Conservation (phyloP, 2,113 vertebrate genomes). For the Varanus salvator region DNA sequence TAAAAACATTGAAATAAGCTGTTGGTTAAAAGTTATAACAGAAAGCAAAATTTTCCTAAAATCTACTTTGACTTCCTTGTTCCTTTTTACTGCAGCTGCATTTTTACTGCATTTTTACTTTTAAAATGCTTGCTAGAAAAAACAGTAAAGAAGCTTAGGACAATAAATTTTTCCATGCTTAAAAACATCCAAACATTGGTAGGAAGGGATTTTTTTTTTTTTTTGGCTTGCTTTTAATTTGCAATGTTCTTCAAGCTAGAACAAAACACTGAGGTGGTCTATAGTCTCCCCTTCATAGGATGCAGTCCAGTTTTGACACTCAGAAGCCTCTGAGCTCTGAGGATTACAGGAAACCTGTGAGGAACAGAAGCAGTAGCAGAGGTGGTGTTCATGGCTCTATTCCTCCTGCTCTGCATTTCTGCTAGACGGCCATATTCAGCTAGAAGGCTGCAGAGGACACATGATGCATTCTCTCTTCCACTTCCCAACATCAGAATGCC, state of each 20-base stretch:
- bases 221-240: slow-evolving; percentile 10
- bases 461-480: too few relatives aligned
- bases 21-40: not conserved
- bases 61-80: not conserved
- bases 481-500: too few relatives aligned
- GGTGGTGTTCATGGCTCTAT: too few relatives aligned
- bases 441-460: too few relatives aligned
- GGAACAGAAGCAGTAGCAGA: too few relatives aligned
- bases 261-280: not conserved
- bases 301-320: too few relatives aligned
- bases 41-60: too few relatives aligned
- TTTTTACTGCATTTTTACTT: too few relatives aligned
- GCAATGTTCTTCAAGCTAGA: not conserved
- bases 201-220: not conserved
- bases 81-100: not conserved
- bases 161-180: not conserved
- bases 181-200: not conserved
- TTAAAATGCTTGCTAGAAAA: not conserved
- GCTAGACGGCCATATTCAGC: too few relatives aligned
- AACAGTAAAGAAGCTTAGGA: not conserved
- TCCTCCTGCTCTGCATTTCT: too few relatives aligned
- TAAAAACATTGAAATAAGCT: not conserved
- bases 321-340: too few relatives aligned
- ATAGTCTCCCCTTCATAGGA: not conserved
- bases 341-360: too few relatives aligned